Percentiles rank a stretch among this genome's conserved stretches.
Conservation (phyloP, 23 tunicate species). For the Botrylloides violaceus region DNA sequence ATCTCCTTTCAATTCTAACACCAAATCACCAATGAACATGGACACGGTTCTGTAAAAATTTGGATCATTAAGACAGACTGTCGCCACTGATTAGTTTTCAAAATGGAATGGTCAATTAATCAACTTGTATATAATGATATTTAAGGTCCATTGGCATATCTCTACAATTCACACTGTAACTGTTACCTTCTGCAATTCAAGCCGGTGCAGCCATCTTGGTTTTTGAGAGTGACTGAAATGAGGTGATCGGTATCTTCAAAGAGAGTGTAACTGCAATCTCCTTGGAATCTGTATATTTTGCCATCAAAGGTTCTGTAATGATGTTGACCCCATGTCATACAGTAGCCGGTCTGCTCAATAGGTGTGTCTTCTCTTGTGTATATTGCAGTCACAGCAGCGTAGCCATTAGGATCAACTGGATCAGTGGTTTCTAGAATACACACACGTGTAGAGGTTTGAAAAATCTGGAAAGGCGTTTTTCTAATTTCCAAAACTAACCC, state of each 20-base stretch:
- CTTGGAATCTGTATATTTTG: slow-evolving; percentile 79
- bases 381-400: slow-evolving; percentile 77
- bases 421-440: slow-evolving; percentile 66
- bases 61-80: too few species aligned
- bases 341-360: slow-evolving; percentile 88
- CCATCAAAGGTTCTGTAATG: slow-evolving; percentile 98
- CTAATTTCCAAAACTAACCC: slow-evolving; percentile 40
- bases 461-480: background rate
- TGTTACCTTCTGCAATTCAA: slow-evolving; percentile 58
- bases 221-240: slow-evolving; percentile 63
- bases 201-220: slow-evolving; percentile 42
- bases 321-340: slow-evolving; percentile 98
- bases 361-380: slow-evolving; percentile 70
- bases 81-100: too few species aligned
- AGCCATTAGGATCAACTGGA: slow-evolving; percentile 79
- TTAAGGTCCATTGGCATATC: too few species aligned
- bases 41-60: slow-evolving; percentile 71
- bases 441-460: background rate
- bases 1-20: slow-evolving; percentile 61
- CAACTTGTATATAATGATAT: too few species aligned
- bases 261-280: slow-evolving; percentile 78
- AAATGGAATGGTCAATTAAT: too few species aligned
- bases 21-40: slow-evolving; percentile 72
- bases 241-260: slow-evolving; percentile 74
- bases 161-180: too few species aligned